Conservation (phyloP, 23 tunicate genomes). For the Ciona savignyi region DNA sequence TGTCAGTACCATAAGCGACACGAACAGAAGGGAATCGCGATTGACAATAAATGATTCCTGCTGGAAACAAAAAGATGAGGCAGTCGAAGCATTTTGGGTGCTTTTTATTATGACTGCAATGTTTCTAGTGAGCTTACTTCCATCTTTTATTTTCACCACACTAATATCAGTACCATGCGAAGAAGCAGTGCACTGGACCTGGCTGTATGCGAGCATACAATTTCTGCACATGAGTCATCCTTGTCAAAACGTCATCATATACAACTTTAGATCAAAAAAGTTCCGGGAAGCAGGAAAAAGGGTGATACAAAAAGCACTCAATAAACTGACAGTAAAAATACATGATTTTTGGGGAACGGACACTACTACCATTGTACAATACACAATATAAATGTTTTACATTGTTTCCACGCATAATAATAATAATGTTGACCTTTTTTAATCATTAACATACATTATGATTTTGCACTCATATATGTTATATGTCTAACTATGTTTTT, state of each 20-base stretch:
- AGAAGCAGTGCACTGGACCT: conserved; percentile 6
- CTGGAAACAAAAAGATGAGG: not conserved
- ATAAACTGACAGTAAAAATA: no score
- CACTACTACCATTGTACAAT: no score
- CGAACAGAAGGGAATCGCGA: no score
- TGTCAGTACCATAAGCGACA: no score
- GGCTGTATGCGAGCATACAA: conserved; percentile 12
- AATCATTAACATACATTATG: no score
- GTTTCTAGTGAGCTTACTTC: conserved; percentile 8
- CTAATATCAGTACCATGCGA: conserved; percentile 16
- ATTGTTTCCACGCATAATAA: no score
- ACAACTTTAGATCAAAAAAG: not conserved
- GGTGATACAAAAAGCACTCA: not conserved
- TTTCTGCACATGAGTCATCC: conserved; percentile 18
- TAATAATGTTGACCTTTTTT: no score
- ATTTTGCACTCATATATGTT: no score
- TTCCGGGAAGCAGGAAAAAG: not conserved
- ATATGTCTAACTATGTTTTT: no score
- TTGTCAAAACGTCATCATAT: not conserved
- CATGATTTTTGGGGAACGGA: no score
- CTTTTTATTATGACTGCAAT: conserved; percentile 9
- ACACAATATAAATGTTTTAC: no score
- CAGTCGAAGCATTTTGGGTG: conserved; percentile 18
- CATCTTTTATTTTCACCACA: conserved; percentile 8
- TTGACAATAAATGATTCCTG: no score